These are phyloP conservation scores for Eupithecia tripunctaria DNA, from an alignment of 2,888 invertebrate species.

Conservation along the genomic window DNA sequence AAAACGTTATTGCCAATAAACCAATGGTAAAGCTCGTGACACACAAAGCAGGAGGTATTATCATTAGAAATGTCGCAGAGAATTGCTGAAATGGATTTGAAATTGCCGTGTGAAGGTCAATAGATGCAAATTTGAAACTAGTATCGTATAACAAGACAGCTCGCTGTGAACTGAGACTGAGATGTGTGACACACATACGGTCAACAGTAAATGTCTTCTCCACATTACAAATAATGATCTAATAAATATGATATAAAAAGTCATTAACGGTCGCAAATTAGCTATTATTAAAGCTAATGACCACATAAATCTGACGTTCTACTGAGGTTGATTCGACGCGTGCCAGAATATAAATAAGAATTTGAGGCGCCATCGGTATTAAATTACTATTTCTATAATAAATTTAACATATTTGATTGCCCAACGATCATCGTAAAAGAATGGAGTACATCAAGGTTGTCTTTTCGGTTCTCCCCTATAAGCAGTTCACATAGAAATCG, in stretches of 20 bases:
- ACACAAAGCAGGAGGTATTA: constrained; percentile 29
- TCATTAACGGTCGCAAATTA: constrained; percentile 36
- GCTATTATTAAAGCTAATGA: constrained; percentile 34
- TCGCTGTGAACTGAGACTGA: not conserved
- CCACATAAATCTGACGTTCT: constrained; percentile 28
- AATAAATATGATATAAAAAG: constrained; percentile 24
- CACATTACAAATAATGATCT: constrained; percentile 53
- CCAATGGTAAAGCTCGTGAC: constrained; percentile 13
- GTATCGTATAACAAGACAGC: not conserved
- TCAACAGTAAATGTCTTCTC: constrained; percentile 45
- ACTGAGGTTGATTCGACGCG: constrained; percentile 28
- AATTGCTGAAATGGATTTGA: constrained; percentile 34
- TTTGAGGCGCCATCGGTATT: constrained; percentile 23
- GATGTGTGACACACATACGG: constrained; percentile 34
- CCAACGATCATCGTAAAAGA: constrained; percentile 3
- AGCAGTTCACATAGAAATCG: constrained; percentile 32
- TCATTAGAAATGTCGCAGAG: constrained; percentile 37
- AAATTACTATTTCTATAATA: constrained; percentile 24
- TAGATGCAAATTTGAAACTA: constrained; percentile 47
- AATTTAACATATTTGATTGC: constrained; percentile 20
- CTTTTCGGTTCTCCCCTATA: constrained; percentile 26
- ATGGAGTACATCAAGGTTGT: constrained; percentile 23
- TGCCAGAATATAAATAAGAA: constrained; percentile 30
- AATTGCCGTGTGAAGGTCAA: constrained; percentile 37
- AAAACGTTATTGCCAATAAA: constrained; percentile 17